These are phyloP conservation scores for Chaetura pelagica DNA, from an alignment of 2,113 vertebrate genomes.

Conservation along the genomic window DNA sequence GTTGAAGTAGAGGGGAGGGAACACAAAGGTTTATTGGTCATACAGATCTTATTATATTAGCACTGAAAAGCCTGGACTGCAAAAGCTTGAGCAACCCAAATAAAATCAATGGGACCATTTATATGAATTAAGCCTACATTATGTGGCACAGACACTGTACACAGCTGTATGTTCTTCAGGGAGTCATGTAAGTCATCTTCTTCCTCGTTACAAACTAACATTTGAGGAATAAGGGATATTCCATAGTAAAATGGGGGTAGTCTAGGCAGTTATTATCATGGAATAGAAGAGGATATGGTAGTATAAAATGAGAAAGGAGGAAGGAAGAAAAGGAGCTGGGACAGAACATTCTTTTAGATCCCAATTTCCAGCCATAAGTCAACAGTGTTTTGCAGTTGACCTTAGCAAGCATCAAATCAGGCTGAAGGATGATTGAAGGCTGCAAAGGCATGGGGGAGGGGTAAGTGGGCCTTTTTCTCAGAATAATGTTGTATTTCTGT, in stretches of 20 bases:
- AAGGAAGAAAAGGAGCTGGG: background rate
- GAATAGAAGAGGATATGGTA: background rate
- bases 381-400: background rate
- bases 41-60: background rate
- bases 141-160: background rate
- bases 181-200: background rate
- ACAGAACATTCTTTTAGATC: background rate
- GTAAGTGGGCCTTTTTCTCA: background rate
- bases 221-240: background rate
- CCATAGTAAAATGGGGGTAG: background rate
- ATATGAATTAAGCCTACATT: constrained; percentile 50
- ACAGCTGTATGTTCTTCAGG: background rate
- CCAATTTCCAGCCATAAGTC: background rate
- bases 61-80: background rate
- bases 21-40: background rate
- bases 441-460: background rate
- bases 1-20: background rate
- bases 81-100: constrained; percentile 23
- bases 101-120: constrained; percentile 37
- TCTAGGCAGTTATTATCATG: background rate
- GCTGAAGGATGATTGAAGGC: background rate
- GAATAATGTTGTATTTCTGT: background rate
- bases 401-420: background rate
- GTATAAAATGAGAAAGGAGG: background rate
- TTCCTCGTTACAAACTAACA: background rate